These are phyloP conservation scores for Horisme vitalbata DNA, from an alignment of 2,888 invertebrate species.

Conservation along the genomic window DNA sequence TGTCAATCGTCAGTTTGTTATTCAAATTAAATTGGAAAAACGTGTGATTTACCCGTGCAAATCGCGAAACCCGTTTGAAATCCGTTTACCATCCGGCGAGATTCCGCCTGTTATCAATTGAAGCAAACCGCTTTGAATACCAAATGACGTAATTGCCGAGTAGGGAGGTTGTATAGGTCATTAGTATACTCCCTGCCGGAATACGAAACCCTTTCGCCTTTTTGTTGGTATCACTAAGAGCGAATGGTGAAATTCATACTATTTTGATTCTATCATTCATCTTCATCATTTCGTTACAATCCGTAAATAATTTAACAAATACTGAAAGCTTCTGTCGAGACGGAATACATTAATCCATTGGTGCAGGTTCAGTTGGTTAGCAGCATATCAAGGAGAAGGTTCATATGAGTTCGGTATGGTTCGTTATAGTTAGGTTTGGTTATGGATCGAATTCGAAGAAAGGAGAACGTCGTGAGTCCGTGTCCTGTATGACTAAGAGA, in stretches of 20 bases:
- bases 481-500: too few species aligned
- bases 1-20: background rate
- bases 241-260: conserved; percentile 4
- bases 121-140: conserved; percentile 18
- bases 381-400: too few species aligned
- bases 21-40: conserved; percentile 3
- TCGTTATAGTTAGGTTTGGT: too few species aligned
- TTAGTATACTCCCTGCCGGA: conserved; percentile 16
- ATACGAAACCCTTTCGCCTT: conserved; percentile 9
- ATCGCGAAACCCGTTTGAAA: conserved; percentile 5
- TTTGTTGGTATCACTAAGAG: background rate
- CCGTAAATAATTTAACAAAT: too few species aligned
- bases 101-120: conserved; percentile 10
- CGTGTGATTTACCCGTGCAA: conserved; percentile 3
- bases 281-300: too few species aligned
- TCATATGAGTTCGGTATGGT: too few species aligned
- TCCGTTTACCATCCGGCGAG: background rate
- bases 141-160: conserved; percentile 21
- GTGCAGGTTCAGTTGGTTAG: too few species aligned
- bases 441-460: too few species aligned
- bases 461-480: too few species aligned
- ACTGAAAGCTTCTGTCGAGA: too few species aligned
- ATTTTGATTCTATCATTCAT: background rate
- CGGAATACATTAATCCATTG: too few species aligned
- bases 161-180: conserved; percentile 17